Evolutionary conservation across 2,113 vertebrate species (phyloP).

Genomic region (Chlamydotis undulata): DNA sequence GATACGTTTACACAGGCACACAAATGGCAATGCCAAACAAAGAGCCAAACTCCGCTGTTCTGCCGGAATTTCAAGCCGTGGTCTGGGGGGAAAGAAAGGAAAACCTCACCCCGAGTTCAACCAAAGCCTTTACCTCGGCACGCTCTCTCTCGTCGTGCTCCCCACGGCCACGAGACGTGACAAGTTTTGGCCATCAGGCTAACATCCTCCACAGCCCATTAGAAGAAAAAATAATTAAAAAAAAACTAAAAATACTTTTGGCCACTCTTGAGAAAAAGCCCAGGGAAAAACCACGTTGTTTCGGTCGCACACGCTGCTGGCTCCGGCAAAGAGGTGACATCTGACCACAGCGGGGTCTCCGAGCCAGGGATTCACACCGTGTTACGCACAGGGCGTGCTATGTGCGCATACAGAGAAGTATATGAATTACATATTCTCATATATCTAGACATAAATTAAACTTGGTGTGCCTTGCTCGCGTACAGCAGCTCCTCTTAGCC

Average conservation of each 20-base stretch:
- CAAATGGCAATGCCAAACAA: not conserved
- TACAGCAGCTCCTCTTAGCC: not conserved
- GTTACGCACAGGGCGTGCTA: accelerated
- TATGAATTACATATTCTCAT: accelerated
- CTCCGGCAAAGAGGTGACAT: not conserved
- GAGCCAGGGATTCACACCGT: not conserved
- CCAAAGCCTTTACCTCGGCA: not conserved
- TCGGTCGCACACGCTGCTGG: not conserved
- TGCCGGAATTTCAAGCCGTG: not conserved
- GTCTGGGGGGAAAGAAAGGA: not conserved
- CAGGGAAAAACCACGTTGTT: accelerated
- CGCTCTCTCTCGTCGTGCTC: not conserved
- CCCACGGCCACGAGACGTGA: accelerated
- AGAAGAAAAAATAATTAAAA: not conserved
- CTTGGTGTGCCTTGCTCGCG: accelerated
- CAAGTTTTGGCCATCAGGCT: too few relatives aligned
- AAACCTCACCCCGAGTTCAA: not conserved
- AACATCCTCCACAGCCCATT: not conserved
- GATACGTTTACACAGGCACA: not conserved
- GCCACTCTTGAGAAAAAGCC: not conserved
- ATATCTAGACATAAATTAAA: too few relatives aligned
- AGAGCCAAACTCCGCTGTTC: not conserved
- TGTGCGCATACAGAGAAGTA: accelerated
- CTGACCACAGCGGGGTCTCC: accelerated
- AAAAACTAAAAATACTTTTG: not conserved